Evolutionary conservation across 2,888 invertebrate species (phyloP).

Genomic region (Poecilobothrus nobilitatus): DNA sequence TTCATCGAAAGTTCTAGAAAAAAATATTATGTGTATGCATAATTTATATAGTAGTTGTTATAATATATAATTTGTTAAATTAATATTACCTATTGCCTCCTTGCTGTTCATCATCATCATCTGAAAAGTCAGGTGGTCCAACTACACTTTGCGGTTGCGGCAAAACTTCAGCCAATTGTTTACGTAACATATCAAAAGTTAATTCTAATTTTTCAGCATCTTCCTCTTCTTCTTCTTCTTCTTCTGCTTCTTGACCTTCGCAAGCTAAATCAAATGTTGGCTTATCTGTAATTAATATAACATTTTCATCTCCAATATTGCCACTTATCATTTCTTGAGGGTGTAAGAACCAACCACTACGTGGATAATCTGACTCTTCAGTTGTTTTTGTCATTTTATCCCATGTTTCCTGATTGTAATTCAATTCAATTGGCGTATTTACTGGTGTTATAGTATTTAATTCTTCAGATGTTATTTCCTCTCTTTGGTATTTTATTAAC

Average conservation of each 20-base stretch:
- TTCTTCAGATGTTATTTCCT: constrained; percentile 25
- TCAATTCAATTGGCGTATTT: constrained; percentile 28
- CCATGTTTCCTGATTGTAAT: constrained; percentile 26
- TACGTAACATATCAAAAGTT: constrained; percentile 25
- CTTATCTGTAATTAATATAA: neutral
- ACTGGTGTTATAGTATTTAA: constrained; percentile 27
- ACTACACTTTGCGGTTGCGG: constrained; percentile 24
- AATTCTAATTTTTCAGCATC: constrained; percentile 23
- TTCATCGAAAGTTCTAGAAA: constrained; percentile 23
- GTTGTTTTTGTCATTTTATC: constrained; percentile 23
- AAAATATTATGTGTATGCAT: neutral
- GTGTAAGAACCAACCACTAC: constrained; percentile 26
- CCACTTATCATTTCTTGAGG: constrained; percentile 17
- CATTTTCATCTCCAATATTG: neutral
- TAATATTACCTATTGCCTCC: constrained; percentile 18
- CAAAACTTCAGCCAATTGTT: constrained; percentile 26
- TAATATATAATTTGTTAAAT: neutral
- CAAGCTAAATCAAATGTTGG: constrained; percentile 12
- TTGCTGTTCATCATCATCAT: constrained; percentile 23
- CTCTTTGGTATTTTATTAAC: constrained; percentile 24
- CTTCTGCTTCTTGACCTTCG: constrained; percentile 21
- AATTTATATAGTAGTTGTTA: too few relatives aligned
- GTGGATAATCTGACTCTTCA: constrained; percentile 8
- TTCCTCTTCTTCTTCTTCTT: constrained; percentile 18
- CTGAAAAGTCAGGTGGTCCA: constrained; percentile 23